Base-by-base conservation (phyloP, 2,113 vertebrate species). In the Chaenocephalus aceratus region DNA sequence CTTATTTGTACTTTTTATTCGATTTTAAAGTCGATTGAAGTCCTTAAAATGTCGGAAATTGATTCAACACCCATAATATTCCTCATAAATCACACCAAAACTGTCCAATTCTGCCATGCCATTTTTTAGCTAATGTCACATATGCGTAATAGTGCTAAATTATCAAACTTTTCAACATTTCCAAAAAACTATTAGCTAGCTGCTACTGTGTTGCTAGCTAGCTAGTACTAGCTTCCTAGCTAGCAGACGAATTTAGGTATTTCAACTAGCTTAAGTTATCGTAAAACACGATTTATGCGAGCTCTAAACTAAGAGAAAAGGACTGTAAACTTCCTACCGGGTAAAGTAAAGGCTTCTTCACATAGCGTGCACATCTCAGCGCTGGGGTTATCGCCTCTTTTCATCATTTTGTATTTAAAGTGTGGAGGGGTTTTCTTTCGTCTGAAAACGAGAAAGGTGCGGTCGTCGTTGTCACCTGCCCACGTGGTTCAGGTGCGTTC, bases 361-460 rank as follows among this genome's bases (percentile, higher is more conserved):
- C 94, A 95, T 0, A 75, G 49, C 0, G 51, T 66, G 62, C 94
- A 95, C 1, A 46, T 4, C 8, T 41, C 66, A n/a, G 70, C 74
- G 5, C 44, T 41, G 0, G 18, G 6, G 3, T 2, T 30, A 0
- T 61, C 15, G 2, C 1, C 15, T 45, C 14, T 1, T 0, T 91
- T 79, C 91, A 89, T 91, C 59, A 0, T 62, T 49, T 1, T 11
- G 2, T 34, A 7, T 4, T 10, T 3, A 2, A 0, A 48, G 14
- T 10, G 1, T 13, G 7, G 36, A 41, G 1, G 2, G 5, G 1
- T 4, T 4, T 0, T 11, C 5, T 1, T 18, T 13, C 5, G 10
- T 1, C 4, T 11, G 9, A 1, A 5, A 41, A 41, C 3, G 18
- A 1, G 3, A 2, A 10, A 21, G 0, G 10, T 2, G 49, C 36